Evolutionary conservation across 2,888 invertebrate genomes (phyloP).

Genomic region (Micropterix aruncella): DNA sequence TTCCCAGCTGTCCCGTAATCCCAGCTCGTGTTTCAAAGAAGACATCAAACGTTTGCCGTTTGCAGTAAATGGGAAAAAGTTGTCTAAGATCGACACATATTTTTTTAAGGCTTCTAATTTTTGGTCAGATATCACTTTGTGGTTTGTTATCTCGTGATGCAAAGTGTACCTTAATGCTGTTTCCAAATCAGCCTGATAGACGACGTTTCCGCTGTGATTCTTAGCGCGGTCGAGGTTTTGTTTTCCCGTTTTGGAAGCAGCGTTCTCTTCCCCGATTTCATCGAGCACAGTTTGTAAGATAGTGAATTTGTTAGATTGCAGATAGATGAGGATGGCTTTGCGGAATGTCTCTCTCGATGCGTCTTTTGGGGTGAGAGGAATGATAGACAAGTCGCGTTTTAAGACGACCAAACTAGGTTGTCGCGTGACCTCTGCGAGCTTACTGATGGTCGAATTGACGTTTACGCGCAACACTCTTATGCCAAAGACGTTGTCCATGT

Average conservation of each 20-base stretch:
- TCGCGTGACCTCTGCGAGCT: constrained; percentile 26
- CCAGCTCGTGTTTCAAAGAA: constrained; percentile 40
- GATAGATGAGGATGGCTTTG: constrained; percentile 36
- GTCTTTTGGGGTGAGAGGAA: constrained; percentile 24
- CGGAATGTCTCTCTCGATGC: constrained; percentile 29
- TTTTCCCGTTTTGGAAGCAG: constrained; percentile 4
- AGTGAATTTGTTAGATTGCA: constrained; percentile 21
- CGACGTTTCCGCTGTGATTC: constrained; percentile 28
- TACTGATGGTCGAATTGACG: constrained; percentile 38
- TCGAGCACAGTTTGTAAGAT: not conserved
- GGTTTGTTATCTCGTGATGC: constrained; percentile 67
- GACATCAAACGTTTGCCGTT: constrained; percentile 51
- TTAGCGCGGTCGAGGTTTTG: not conserved
- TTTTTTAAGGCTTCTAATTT: constrained; percentile 57
- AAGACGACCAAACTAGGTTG: constrained; percentile 43
- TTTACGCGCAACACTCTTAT: constrained; percentile 44
- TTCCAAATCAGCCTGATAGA: constrained; percentile 81
- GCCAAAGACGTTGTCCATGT: constrained; percentile 41
- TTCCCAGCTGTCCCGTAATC: constrained; percentile 31
- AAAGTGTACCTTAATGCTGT: constrained; percentile 73
- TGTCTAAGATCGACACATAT: constrained; percentile 55
- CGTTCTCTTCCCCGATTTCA: constrained; percentile 1
- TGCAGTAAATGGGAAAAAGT: constrained; percentile 66
- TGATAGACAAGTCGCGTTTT: constrained; percentile 23
- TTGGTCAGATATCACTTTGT: constrained; percentile 54